These are phyloP conservation scores for Lamprologus ornatipinnis DNA, from an alignment of 2,113 vertebrate species.

Conservation along the genomic window DNA sequence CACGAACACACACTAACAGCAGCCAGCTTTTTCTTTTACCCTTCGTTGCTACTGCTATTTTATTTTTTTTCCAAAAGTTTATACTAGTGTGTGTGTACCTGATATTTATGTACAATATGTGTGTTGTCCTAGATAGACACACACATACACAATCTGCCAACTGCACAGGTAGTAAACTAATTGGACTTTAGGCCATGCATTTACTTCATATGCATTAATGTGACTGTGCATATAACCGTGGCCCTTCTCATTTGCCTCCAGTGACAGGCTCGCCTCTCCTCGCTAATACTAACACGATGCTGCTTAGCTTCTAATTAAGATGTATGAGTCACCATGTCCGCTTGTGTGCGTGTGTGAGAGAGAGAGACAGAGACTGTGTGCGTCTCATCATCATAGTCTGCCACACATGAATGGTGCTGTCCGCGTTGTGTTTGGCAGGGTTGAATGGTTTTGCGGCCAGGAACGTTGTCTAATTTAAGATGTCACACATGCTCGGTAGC, in stretches of 20 bases:
- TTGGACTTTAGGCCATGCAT: conserved; percentile 21
- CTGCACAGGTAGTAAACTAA: conserved; percentile 20
- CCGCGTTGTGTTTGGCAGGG: conserved; percentile 43
- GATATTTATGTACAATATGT: not conserved
- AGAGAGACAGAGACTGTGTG: not conserved
- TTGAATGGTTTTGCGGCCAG: conserved; percentile 36
- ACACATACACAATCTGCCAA: not conserved
- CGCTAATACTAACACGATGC: conserved; percentile 48
- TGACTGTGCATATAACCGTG: not conserved
- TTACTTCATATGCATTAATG: not conserved
- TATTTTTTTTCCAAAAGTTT: not conserved
- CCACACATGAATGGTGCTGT: conserved; percentile 47
- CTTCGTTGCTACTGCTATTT: not conserved
- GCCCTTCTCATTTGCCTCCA: conserved; percentile 30
- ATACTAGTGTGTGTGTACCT: not conserved
- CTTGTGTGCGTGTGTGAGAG: not conserved
- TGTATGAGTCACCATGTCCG: conserved; percentile 59
- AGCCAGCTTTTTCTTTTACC: not conserved
- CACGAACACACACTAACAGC: not conserved
- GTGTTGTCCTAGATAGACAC: not conserved
- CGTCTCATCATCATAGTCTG: conserved; percentile 35
- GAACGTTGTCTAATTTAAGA: conserved; percentile 54
- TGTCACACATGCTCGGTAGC: conserved; percentile 47
- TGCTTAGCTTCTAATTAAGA: conserved; percentile 71
- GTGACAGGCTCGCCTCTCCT: conserved; percentile 50